Evolutionary conservation across 2,113 vertebrate genomes (phyloP).

Genomic region (Camarhynchus parvulus): DNA sequence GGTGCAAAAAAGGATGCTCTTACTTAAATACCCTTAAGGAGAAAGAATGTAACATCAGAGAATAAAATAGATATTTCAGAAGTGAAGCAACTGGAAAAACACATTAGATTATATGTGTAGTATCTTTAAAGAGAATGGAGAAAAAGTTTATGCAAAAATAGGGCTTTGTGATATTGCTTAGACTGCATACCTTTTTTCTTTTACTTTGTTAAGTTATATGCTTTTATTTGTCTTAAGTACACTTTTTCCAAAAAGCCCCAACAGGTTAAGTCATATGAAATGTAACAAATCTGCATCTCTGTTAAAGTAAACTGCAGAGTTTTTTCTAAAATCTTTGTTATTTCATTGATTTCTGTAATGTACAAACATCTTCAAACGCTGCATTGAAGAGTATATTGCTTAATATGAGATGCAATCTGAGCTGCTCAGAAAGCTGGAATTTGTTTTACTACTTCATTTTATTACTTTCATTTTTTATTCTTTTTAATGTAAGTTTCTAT

Average conservation of each 20-base stretch:
- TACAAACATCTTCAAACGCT: neutral
- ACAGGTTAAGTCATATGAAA: neutral
- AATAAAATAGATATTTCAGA: neutral
- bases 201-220: neutral
- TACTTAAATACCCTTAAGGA: neutral
- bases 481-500: neutral
- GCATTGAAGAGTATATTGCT: neutral
- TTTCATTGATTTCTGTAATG: neutral
- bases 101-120: neutral
- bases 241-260: rapidly evolving
- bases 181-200: neutral
- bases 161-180: neutral
- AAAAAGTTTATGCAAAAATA: neutral
- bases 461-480: neutral
- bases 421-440: neutral
- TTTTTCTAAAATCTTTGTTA: neutral
- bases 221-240: neutral
- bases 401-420: neutral
- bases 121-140: neutral
- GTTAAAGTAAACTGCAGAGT: neutral
- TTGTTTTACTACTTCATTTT: neutral
- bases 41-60: neutral
- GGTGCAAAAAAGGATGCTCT: neutral
- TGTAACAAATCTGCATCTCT: neutral
- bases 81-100: neutral